Conservation (phyloP, 2,888 invertebrate species). For the Sminthurides aquaticus region DNA sequence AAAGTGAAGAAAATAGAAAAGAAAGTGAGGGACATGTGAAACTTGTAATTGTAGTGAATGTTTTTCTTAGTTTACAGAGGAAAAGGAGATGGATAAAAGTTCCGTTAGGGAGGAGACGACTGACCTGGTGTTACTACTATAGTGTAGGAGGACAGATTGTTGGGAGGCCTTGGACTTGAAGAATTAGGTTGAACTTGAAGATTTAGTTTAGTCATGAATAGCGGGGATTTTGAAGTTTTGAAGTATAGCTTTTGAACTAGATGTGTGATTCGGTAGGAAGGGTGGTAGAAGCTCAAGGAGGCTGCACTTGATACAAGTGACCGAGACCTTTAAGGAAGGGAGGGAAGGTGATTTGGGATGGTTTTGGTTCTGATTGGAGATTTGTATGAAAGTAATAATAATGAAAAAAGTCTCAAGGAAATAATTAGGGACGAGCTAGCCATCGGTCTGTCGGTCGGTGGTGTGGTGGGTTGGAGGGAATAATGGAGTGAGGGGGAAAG, state of each 20-base stretch:
- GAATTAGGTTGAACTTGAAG: neutral
- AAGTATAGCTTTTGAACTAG: too few relatives aligned
- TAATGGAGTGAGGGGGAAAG: slow-evolving; percentile 7
- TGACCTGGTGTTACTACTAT: neutral
- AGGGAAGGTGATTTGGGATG: neutral
- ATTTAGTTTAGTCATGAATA: neutral
- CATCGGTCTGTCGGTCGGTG: too few relatives aligned
- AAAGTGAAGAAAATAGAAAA: too few relatives aligned
- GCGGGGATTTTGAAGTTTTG: neutral
- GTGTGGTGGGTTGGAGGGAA: neutral
- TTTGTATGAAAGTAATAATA: neutral
- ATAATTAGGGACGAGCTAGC: slow-evolving; percentile 8
- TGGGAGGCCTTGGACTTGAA: neutral
- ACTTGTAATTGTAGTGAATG: too few relatives aligned
- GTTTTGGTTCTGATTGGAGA: neutral
- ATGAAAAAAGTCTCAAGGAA: neutral
- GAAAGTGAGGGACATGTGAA: too few relatives aligned
- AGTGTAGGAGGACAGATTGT: neutral
- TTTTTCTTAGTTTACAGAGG: too few relatives aligned
- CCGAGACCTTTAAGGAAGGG: neutral
- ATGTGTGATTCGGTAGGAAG: too few relatives aligned
- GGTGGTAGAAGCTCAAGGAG: too few relatives aligned
- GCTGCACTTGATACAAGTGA: neutral
- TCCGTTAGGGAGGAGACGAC: neutral
- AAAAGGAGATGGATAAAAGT: too few relatives aligned